phyloP scores from a whole-genome alignment of 2,888 invertebrate genomes.

The Papilio elwesi region DNA sequence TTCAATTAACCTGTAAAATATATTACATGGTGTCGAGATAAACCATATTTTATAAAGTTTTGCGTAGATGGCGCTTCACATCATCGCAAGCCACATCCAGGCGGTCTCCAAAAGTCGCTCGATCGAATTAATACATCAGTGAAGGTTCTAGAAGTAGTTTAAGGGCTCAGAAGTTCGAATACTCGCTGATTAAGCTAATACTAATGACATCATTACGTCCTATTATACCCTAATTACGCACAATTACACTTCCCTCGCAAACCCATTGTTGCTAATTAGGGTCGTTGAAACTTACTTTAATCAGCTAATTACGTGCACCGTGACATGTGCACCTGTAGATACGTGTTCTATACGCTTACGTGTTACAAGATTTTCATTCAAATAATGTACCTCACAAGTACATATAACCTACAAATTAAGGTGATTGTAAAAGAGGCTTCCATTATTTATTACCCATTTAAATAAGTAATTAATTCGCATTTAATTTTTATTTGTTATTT shows the following conservation, averaged over 20 bases:
- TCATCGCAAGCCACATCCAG: too few relatives aligned
- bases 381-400: neutral
- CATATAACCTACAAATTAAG: too few relatives aligned
- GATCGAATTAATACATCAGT: neutral
- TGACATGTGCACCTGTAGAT: neutral
- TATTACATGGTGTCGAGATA: too few relatives aligned
- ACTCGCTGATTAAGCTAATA: conserved; percentile 8
- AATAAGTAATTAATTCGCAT: neutral
- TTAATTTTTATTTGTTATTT: too few relatives aligned
- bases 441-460: conserved; percentile 11
- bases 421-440: neutral
- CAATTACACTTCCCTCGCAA: conserved; percentile 20
- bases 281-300: conserved; percentile 12
- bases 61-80: too few relatives aligned
- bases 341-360: neutral
- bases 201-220: conserved; percentile 4
- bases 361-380: conserved; percentile 9
- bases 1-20: too few relatives aligned
- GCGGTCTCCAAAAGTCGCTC: too few relatives aligned
- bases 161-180: conserved; percentile 14
- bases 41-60: too few relatives aligned
- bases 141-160: conserved; percentile 2
- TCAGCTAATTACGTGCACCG: conserved; percentile 17
- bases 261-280: conserved; percentile 16
- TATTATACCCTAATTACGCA: conserved; percentile 15